Evolutionary conservation across 2,113 vertebrate species (phyloP).

Genomic region (Pungitius pungitius): DNA sequence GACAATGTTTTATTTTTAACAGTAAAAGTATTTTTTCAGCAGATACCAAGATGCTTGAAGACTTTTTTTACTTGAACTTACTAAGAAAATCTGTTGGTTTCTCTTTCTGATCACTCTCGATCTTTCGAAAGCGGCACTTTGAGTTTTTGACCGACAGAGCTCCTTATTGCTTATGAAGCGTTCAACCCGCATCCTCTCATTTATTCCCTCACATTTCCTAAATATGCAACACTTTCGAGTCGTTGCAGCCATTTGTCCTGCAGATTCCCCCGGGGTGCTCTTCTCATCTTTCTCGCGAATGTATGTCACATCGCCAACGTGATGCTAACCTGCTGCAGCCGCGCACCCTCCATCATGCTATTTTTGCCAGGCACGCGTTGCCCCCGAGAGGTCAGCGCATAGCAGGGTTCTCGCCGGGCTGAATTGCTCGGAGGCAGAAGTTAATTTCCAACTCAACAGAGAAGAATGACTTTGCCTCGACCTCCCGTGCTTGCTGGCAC

Average conservation of each 20-base stretch:
- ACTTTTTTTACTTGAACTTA: too few species aligned
- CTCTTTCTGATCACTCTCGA: neutral
- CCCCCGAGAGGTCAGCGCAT: slow-evolving; percentile 61
- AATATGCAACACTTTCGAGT: neutral
- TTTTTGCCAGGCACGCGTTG: slow-evolving; percentile 61
- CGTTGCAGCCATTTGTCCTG: neutral
- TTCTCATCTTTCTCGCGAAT: slow-evolving; percentile 22
- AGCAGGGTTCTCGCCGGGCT: slow-evolving; percentile 56
- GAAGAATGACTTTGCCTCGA: slow-evolving; percentile 72
- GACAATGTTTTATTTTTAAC: neutral
- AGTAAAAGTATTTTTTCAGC: neutral
- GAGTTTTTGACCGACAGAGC: neutral
- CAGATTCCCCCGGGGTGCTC: slow-evolving; percentile 14
- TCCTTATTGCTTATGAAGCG: slow-evolving; percentile 12
- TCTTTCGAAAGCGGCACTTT: neutral
- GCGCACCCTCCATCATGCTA: slow-evolving; percentile 43
- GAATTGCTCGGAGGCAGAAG: slow-evolving; percentile 65
- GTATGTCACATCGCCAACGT: slow-evolving; percentile 48
- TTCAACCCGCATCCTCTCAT: neutral
- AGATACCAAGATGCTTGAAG: neutral
- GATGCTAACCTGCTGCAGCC: slow-evolving; percentile 57
- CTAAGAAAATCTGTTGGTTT: too few species aligned
- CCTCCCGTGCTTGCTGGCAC: slow-evolving; percentile 53
- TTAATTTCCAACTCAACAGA: slow-evolving; percentile 74
- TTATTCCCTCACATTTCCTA: neutral